These are phyloP conservation scores for Chrysocyon brachyurus DNA, from an alignment of 2,797 vertebrate species.

Conservation along the genomic window DNA sequence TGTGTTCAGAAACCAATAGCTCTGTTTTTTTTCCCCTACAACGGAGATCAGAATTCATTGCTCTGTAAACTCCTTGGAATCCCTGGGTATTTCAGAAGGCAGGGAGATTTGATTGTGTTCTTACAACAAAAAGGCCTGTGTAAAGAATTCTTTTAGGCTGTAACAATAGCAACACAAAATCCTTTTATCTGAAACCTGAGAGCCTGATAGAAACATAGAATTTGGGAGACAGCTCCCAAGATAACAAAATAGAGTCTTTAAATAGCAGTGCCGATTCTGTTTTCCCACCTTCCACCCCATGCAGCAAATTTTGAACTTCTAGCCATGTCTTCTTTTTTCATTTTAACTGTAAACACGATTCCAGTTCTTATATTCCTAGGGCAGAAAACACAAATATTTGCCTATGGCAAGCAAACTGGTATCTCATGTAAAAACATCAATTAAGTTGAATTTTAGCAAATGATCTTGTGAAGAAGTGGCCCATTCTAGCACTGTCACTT, in stretches of 20 bases:
- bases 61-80: constrained; percentile 64
- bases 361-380: not conserved
- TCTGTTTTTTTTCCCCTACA: not conserved
- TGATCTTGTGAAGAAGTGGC: not conserved
- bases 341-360: not conserved
- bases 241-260: constrained; percentile 67
- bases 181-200: constrained; percentile 77
- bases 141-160: constrained; percentile 74
- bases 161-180: constrained; percentile 74
- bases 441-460: constrained; percentile 4
- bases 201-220: constrained; percentile 66
- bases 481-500: not conserved
- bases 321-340: not conserved
- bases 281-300: not conserved
- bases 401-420: not conserved
- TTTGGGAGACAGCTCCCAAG: constrained; percentile 63
- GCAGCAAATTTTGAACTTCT: not conserved
- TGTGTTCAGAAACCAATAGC: not conserved
- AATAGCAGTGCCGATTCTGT: constrained; percentile 15
- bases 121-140: constrained; percentile 62
- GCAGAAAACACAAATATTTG: not conserved
- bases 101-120: constrained; percentile 77
- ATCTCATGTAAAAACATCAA: not conserved
- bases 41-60: constrained; percentile 48
- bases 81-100: constrained; percentile 65